These are phyloP conservation scores for Homarus americanus DNA, from an alignment of 1,140 invertebrate species.

Conservation along the genomic window DNA sequence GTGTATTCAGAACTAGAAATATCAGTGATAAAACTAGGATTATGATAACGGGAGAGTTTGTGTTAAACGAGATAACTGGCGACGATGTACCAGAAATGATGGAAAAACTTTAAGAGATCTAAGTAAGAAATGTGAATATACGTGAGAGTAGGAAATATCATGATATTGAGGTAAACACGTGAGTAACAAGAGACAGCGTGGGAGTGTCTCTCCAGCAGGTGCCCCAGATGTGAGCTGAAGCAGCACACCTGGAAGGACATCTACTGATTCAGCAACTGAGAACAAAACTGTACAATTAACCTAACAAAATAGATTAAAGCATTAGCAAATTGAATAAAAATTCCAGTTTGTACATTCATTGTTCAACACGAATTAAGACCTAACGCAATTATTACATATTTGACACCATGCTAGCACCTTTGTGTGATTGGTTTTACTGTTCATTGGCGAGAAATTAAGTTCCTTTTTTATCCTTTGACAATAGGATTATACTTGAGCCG, in stretches of 20 bases:
- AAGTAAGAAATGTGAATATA: too few species aligned
- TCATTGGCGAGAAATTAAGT: not conserved
- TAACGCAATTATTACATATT: conserved; percentile 7
- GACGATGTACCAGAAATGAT: too few species aligned
- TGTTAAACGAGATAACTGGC: too few species aligned
- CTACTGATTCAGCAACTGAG: conserved; percentile 38
- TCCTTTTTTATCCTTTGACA: not conserved
- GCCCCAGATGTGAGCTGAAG: not conserved
- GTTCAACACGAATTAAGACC: not conserved
- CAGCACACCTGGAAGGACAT: conserved; percentile 4
- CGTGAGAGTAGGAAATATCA: too few species aligned
- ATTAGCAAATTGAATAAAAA: conserved; percentile 51
- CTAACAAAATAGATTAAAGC: conserved; percentile 39
- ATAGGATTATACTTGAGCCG: not conserved
- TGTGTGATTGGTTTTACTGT: not conserved
- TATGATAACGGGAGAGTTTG: too few species aligned
- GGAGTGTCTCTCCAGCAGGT: not conserved
- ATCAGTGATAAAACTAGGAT: too few species aligned
- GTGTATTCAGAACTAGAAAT: too few species aligned
- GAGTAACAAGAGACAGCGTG: too few species aligned
- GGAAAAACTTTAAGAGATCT: too few species aligned
- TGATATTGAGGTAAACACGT: too few species aligned
- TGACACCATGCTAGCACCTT: conserved; percentile 1
- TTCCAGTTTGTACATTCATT: conserved; percentile 51
- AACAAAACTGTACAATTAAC: conserved; percentile 42